These are phyloP conservation scores for Epizoanthus fatuus DNA, from an alignment of 92 coral and sea anemone species.

Conservation along the genomic window DNA sequence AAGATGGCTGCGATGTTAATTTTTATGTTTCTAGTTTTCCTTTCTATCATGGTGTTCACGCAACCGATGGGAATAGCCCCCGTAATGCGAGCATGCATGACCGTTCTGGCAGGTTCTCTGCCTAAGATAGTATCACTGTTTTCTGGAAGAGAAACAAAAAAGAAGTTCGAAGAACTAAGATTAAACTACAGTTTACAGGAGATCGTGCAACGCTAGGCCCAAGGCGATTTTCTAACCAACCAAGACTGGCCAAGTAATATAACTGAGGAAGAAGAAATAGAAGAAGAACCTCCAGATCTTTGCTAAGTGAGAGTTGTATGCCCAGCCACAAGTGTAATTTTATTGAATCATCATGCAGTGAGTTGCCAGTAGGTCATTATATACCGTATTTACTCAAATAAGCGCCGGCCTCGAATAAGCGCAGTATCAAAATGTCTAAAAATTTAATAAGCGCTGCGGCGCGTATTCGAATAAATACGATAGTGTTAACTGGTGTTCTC, in stretches of 20 bases:
- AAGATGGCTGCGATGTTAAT: neutral
- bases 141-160: neutral
- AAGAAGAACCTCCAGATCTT: neutral
- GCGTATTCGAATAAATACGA: too few species aligned
- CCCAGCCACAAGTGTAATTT: neutral
- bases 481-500: too few species aligned
- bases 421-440: neutral
- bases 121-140: constrained; percentile 26
- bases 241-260: neutral
- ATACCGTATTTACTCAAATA: neutral
- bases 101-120: constrained; percentile 23
- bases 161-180: neutral
- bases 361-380: too few species aligned
- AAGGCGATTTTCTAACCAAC: neutral
- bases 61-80: constrained; percentile 16
- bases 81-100: neutral
- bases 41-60: neutral
- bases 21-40: constrained; percentile 29
- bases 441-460: too few species aligned
- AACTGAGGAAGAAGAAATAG: neutral
- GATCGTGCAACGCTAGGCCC: neutral
- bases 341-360: too few species aligned
- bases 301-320: neutral
- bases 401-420: constrained; percentile 9
- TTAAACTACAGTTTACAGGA: neutral